Evolutionary conservation across 2,888 invertebrate genomes (phyloP), one percentile per base, ranked within the genome.

Genomic region (Agriopis leucophaearia): DNA sequence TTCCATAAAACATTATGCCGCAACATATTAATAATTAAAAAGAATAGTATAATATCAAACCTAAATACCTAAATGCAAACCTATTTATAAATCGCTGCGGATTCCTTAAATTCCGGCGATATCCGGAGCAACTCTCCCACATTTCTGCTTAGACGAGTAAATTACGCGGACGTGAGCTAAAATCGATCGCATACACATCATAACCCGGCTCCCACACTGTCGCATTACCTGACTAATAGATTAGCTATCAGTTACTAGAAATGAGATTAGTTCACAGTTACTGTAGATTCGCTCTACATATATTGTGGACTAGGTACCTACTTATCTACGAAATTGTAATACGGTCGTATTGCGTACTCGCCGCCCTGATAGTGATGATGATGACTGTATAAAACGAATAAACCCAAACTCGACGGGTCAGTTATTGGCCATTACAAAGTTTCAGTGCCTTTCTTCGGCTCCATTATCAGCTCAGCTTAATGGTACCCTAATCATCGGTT

Each of bases 51-150:
- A 12, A 42, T 1, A 42, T 6, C 6, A 44, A n/a, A n/a, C n/a
- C 6, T 44, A 4, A 13, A 7, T 16, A 2, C n/a, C 5, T 18
- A 5, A 48, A 12, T 48, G 48, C 47, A 8, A 4, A 38, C 18
- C 36, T 58, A 48, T 58, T 58, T 58, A 59, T 51, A 59, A 59
- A n/a, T 36, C 45, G 57, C 12, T 7, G 7, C n/a, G n/a, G 15
- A 50, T 59, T 59, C 59, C 50, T 69, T 82, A 81, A 85, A 82
- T 84, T 82, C 86, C 80, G 80, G 83, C 84, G 79, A 84, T 87
- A 87, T 86, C 58, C 81, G 81, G 75, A 78, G 83, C 83, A 85
- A 84, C 85, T 83, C 80, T 80, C 79, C 81, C 80, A 84, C 57
- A 57, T 45, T 57, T 54, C 35, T 57, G 55, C 44, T 55, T 55